Percentiles rank a stretch among this genome's conserved stretches.
These are phyloP conservation scores for Brachionus paranguensis DNA, from an alignment of 1,140 invertebrate genomes.

Conservation along the genomic window DNA sequence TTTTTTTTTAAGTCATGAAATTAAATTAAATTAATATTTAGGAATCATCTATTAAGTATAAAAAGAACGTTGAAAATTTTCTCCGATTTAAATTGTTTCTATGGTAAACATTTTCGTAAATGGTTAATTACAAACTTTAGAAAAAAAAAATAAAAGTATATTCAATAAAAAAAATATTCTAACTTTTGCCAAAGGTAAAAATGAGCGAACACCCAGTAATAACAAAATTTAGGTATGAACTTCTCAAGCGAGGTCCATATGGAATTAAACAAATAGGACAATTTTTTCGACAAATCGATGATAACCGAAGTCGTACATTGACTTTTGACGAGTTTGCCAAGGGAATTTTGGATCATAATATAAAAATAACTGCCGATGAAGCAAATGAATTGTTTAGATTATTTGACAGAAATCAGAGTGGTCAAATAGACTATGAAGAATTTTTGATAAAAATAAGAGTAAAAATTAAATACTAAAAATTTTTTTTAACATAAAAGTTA, in stretches of 20 bases:
- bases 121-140: neutral
- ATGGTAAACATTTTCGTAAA: neutral
- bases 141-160: neutral
- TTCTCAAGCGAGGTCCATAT: conserved; percentile 73
- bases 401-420: conserved; percentile 76
- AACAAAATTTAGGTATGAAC: conserved; percentile 74
- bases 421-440: conserved; percentile 79
- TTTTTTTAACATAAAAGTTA: conserved; percentile 42
- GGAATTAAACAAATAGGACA: conserved; percentile 81
- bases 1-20: neutral
- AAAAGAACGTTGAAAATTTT: neutral
- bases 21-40: neutral
- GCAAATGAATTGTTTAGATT: conserved; percentile 64
- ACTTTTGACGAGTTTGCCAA: conserved; percentile 74
- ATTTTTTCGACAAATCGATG: conserved; percentile 82
- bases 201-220: conserved; percentile 50
- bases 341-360: conserved; percentile 72
- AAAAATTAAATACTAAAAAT: neutral
- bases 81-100: neutral
- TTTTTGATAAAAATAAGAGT: conserved; percentile 61
- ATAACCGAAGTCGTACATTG: conserved; percentile 76
- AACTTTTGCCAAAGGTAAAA: neutral
- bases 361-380: conserved; percentile 66
- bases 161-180: neutral
- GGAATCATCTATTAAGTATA: neutral